These are phyloP conservation scores for Sialis lutaria DNA, from an alignment of 2,888 invertebrate genomes.

Conservation along the genomic window DNA sequence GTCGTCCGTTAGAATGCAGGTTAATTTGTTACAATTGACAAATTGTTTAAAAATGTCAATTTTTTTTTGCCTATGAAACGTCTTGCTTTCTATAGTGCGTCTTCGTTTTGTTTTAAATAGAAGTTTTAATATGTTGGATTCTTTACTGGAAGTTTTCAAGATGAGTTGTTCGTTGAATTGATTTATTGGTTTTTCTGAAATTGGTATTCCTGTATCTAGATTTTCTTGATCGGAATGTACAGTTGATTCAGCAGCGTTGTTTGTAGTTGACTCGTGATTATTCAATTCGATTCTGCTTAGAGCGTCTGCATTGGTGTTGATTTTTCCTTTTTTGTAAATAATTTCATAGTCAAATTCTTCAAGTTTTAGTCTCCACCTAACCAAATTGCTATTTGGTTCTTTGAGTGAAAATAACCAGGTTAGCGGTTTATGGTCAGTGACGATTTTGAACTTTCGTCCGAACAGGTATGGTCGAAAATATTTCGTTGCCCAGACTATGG, in stretches of 20 bases:
- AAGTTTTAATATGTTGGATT: too few species aligned
- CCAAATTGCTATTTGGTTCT: slow-evolving; percentile 13
- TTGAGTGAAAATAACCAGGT: slow-evolving; percentile 12
- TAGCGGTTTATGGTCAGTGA: slow-evolving; percentile 18
- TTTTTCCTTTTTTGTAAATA: slow-evolving; percentile 12
- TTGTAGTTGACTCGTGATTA: neutral
- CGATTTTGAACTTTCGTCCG: slow-evolving; percentile 13
- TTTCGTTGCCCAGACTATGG: slow-evolving; percentile 9
- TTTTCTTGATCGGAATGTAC: neutral
- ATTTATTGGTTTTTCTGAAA: neutral
- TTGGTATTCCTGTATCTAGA: neutral
- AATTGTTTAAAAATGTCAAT: too few species aligned
- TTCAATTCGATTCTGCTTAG: neutral
- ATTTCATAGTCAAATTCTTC: slow-evolving; percentile 8
- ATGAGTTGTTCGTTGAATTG: neutral
- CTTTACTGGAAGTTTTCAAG: too few species aligned
- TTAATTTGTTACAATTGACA: too few species aligned
- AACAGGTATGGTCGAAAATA: slow-evolving; percentile 10
- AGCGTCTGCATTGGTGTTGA: slow-evolving; percentile 11
- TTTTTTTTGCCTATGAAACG: too few species aligned
- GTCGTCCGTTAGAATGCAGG: too few species aligned
- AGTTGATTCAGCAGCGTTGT: neutral
- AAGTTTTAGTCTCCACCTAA: slow-evolving; percentile 14
- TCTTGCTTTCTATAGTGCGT: too few species aligned
- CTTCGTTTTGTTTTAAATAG: too few species aligned